Base-by-base conservation (phyloP, 1,140 invertebrate species). In the Apocrypta bakeri region DNA sequence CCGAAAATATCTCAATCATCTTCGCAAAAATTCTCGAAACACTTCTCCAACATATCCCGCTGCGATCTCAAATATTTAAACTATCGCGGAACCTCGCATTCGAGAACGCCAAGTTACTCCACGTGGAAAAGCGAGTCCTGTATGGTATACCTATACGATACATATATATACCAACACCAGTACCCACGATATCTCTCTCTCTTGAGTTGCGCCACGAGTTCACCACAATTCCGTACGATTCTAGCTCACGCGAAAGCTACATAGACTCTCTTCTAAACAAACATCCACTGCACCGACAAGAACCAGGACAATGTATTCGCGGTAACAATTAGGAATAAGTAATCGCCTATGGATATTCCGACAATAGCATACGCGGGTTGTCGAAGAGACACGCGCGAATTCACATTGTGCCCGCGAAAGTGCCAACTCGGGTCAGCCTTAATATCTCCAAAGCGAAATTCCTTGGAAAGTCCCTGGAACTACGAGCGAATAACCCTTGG, bases 321-420 rank as follows among this genome's bases (percentile, higher is more conserved):
- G 81, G 83, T 86, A 88, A 89, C 88, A 89, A 89, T 88, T 88
- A 87, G 84, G 86, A 85, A 86, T 87, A 88, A 89, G 87, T 89
- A 88, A 89, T 88, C 85, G 85, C 86, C 85, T 86, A 82, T 73
- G 83, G 78, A 85, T 87, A 88, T 88, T 89, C 85, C 84, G 63
- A 31, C 87, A 87, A 89, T 89, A 88, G 87, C n/a, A n/a, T 89
- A 86, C 78, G 31, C 1, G 68, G 8, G 21, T 17, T 64, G 64
- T 9, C 14, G 25, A 31, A 68, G 21, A 24, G 31, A 33, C 12
- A 37, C 3, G 17, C 17, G 48, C 37, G 63, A n/a, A 68, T 68
- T 69, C 64, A 48, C 40, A 31, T 21, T 7, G 37, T 69, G 69
- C 68, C 85, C 86, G 56, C 33, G 86, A 86, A 88, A 88, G 85